Conservation (phyloP, 2,888 invertebrate species). For the Norana najaformis region DNA sequence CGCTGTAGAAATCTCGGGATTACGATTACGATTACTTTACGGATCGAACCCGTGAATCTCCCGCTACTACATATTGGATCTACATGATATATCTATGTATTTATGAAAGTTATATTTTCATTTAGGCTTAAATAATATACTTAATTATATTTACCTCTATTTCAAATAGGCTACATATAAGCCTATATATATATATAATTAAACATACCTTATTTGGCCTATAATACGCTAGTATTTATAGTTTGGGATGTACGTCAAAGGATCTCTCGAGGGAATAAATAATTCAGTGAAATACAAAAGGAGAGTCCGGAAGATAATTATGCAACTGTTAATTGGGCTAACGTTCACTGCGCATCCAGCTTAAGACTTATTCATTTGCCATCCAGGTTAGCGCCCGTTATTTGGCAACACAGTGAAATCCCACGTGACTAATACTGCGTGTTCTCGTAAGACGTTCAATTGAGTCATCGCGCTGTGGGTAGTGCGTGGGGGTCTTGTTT, state of each 20-base stretch:
- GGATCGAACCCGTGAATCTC: too few relatives aligned
- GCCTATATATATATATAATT: too few relatives aligned
- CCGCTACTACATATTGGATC: too few relatives aligned
- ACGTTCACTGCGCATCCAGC: not conserved
- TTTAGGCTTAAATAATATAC: too few relatives aligned
- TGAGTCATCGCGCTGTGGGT: not conserved
- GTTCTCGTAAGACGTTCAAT: not conserved
- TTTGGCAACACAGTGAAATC: not conserved
- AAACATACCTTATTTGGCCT: too few relatives aligned
- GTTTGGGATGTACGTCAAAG: not conserved
- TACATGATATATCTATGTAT: too few relatives aligned
- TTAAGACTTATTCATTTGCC: not conserved
- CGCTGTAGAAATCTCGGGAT: too few relatives aligned
- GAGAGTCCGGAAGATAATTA: not conserved
- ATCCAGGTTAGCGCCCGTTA: not conserved
- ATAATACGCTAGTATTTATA: not conserved
- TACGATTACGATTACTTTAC: too few relatives aligned
- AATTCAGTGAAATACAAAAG: not conserved
- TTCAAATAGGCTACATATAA: too few relatives aligned
- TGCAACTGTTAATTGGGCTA: not conserved
- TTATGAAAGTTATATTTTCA: too few relatives aligned
- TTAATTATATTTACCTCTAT: too few relatives aligned
- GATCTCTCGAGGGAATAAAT: not conserved
- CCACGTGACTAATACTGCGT: not conserved
- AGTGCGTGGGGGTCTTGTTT: not conserved